Conservation (phyloP, 2,888 invertebrate species). For the Hydroisotoma schaefferi region DNA sequence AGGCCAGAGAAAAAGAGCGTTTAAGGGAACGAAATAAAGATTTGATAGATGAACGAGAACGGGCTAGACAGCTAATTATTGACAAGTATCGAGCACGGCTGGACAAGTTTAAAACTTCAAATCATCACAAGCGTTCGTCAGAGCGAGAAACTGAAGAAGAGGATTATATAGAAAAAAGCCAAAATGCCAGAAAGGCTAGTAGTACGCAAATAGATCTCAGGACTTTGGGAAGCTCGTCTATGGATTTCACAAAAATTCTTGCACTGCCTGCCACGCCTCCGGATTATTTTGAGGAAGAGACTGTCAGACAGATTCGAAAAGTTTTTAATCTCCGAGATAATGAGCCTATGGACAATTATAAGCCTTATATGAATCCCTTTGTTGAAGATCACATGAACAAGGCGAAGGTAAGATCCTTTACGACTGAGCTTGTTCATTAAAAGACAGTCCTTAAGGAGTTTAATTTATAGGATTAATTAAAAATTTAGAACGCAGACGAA, state of each 20-base stretch:
- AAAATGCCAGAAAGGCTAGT: background rate
- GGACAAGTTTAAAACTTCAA: too few relatives aligned
- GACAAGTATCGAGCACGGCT: too few relatives aligned
- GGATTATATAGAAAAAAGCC: too few relatives aligned
- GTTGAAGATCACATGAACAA: constrained; percentile 1
- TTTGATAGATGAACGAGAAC: too few relatives aligned
- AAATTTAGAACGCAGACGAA: background rate
- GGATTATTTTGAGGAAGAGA: background rate
- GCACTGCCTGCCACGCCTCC: constrained; percentile 6
- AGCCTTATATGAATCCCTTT: background rate
- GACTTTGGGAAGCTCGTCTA: background rate
- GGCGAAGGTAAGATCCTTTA: background rate
- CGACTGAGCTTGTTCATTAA: background rate
- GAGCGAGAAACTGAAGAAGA: too few relatives aligned
- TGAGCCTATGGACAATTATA: background rate
- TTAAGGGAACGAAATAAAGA: too few relatives aligned
- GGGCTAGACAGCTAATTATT: too few relatives aligned
- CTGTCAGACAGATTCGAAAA: constrained; percentile 8
- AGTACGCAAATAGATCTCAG: too few relatives aligned
- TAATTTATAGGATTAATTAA: background rate
- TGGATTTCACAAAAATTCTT: background rate
- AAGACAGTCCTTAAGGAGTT: background rate
- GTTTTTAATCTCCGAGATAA: constrained; percentile 8
- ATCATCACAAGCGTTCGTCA: too few relatives aligned
- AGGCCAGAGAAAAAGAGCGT: too few relatives aligned